A percentile compares a stretch with the other conserved stretches of the same genome.
These are phyloP conservation scores for Halictus rubicundus DNA, from an alignment of 1,140 invertebrate species.

Conservation along the genomic window DNA sequence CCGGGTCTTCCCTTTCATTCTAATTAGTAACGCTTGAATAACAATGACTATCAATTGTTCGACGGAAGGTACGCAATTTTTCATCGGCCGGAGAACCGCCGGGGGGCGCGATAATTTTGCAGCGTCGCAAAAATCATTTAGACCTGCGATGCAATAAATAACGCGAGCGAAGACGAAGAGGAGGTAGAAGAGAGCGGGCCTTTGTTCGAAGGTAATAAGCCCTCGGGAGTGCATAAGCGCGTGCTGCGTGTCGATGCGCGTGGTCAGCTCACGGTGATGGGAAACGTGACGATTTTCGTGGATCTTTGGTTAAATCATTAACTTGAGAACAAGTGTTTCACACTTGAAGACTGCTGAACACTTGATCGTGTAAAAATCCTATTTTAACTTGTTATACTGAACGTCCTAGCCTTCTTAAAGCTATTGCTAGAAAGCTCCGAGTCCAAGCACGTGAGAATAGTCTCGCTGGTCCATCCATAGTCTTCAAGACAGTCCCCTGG, in stretches of 20 bases:
- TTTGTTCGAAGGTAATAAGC: conserved; percentile 28
- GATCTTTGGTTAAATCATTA: conserved; percentile 64
- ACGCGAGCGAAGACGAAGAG: not conserved
- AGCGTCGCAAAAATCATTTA: conserved; percentile 3
- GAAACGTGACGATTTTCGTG: conserved; percentile 61
- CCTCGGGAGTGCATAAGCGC: not conserved
- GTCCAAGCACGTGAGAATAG: too few relatives aligned
- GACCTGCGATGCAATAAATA: not conserved
- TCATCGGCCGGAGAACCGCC: not conserved
- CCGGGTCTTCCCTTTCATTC: too few relatives aligned
- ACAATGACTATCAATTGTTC: not conserved
- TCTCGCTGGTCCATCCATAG: too few relatives aligned
- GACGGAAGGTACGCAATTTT: not conserved
- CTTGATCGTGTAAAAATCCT: too few relatives aligned
- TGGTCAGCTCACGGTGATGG: conserved; percentile 59
- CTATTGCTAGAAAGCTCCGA: too few relatives aligned
- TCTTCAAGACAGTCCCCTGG: too few relatives aligned
- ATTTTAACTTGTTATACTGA: too few relatives aligned
- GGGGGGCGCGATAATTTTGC: not conserved
- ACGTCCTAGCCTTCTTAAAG: too few relatives aligned
- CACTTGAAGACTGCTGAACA: conserved; percentile 58
- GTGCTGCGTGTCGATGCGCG: conserved; percentile 34
- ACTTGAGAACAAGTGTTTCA: conserved; percentile 63
- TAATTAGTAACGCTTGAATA: not conserved
- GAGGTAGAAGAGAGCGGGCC: not conserved